These are phyloP conservation scores for Montipora foliosa DNA, from an alignment of 64 coral and sea anemone species.

Conservation along the genomic window DNA sequence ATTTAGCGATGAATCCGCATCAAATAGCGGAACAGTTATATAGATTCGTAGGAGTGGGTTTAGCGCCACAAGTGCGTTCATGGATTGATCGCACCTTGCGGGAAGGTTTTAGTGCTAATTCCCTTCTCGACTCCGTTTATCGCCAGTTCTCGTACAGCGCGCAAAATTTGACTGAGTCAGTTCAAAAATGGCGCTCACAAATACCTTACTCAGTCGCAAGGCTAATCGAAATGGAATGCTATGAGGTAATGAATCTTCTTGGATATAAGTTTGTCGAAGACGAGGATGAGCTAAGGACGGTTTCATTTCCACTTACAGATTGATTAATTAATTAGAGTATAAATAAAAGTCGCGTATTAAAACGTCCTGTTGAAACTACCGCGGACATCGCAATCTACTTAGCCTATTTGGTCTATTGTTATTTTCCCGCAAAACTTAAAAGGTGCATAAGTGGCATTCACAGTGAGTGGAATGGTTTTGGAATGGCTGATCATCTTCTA, in stretches of 20 bases:
- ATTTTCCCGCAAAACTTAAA: too few relatives aligned
- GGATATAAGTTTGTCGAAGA: conserved; percentile 91
- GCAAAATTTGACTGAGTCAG: conserved; percentile 44
- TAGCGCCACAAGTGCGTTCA: conserved; percentile 65
- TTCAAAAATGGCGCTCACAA: conserved; percentile 45
- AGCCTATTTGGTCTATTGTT: too few relatives aligned
- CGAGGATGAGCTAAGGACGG: conserved; percentile 81
- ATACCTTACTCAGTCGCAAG: conserved; percentile 90
- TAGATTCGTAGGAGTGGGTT: conserved; percentile 76
- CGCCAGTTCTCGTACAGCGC: background rate
- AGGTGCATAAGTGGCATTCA: too few relatives aligned
- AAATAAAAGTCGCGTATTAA: too few relatives aligned
- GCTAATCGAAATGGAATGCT: conserved; percentile 87
- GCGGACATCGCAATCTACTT: too few relatives aligned
- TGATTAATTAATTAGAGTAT: background rate
- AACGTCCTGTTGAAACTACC: too few relatives aligned
- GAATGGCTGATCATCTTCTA: too few relatives aligned
- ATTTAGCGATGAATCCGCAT: conserved; percentile 83
- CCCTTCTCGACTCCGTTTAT: conserved; percentile 24
- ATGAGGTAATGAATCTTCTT: conserved; percentile 90
- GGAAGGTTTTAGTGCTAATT: conserved; percentile 3
- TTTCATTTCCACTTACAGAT: conserved; percentile 71
- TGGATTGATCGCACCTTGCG: conserved; percentile 70
- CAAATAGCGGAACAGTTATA: conserved; percentile 89
- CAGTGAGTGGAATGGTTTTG: too few relatives aligned